Evolutionary conservation across 2,797 vertebrate species (phyloP).

Genomic region (Syngnathus rostellatus): DNA sequence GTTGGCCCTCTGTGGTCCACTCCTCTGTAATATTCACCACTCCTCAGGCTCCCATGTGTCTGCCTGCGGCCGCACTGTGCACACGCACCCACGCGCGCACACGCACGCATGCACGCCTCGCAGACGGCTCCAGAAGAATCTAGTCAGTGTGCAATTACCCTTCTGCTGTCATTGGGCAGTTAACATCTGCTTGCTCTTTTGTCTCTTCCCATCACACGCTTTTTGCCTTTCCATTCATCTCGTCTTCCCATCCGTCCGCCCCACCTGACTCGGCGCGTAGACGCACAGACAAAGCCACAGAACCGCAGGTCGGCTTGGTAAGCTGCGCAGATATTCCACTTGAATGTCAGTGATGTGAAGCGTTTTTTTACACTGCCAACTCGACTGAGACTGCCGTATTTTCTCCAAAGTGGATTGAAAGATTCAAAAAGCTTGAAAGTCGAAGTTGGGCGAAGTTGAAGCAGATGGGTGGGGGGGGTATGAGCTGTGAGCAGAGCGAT

Average conservation of each 20-base stretch:
- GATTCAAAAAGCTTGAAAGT: background rate
- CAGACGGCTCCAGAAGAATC: constrained; percentile 25
- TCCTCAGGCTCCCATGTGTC: constrained; percentile 68
- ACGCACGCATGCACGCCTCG: constrained; percentile 23
- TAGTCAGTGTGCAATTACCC: constrained; percentile 41
- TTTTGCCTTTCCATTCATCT: constrained; percentile 4
- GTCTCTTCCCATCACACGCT: constrained; percentile 11
- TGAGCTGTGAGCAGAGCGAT: too few relatives aligned
- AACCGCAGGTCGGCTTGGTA: constrained; percentile 2
- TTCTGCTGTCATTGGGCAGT: constrained; percentile 25
- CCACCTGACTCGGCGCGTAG: constrained; percentile 29
- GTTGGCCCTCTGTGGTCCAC: constrained; percentile 65
- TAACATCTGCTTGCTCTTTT: constrained; percentile 29
- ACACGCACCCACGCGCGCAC: constrained; percentile 29
- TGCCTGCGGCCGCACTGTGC: constrained; percentile 55
- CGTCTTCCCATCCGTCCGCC: background rate
- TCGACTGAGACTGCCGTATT: background rate
- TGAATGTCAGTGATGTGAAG: constrained; percentile 1
- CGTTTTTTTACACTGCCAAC: background rate
- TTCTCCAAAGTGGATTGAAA: background rate
- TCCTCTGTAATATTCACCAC: constrained; percentile 66
- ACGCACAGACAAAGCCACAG: constrained; percentile 8
- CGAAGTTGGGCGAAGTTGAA: background rate
- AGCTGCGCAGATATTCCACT: constrained; percentile 1
- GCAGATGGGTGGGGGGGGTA: too few relatives aligned